Conservation (phyloP, 1,140 invertebrate species). For the Drosophila ohnishii region DNA sequence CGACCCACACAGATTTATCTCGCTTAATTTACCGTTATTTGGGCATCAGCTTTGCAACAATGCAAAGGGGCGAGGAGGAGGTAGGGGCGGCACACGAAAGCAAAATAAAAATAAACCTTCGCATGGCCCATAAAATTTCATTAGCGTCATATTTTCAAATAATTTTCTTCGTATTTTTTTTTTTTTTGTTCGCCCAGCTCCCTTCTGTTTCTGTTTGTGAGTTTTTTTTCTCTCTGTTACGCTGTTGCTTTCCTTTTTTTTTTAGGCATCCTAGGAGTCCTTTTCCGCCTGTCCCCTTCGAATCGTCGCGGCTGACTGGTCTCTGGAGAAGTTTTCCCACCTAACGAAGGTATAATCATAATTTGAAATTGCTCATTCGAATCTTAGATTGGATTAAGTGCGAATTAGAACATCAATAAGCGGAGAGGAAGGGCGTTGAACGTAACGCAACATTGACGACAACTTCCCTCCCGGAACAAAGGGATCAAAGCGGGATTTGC, state of each 20-base stretch:
- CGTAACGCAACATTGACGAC: constrained; percentile 76
- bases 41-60: constrained; percentile 77
- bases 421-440: constrained; percentile 39
- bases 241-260: constrained; percentile 44
- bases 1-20: constrained; percentile 73
- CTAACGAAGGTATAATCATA: constrained; percentile 76
- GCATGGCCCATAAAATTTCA: constrained; percentile 81
- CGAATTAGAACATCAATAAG: constrained; percentile 81
- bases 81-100: constrained; percentile 51
- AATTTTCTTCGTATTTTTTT: constrained; percentile 74
- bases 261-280: constrained; percentile 55
- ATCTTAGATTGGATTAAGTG: constrained; percentile 81
- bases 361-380: constrained; percentile 81
- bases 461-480: constrained; percentile 51
- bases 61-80: constrained; percentile 26
- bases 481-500: constrained; percentile 75
- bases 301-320: constrained; percentile 73
- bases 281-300: constrained; percentile 30
- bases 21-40: constrained; percentile 80
- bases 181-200: constrained; percentile 19
- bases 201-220: constrained; percentile 33
- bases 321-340: constrained; percentile 52
- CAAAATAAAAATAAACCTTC: constrained; percentile 81
- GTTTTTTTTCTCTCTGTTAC: constrained; percentile 35
- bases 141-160: constrained; percentile 81